Evolutionary conservation across 2,113 vertebrate genomes (phyloP), one percentile per base, ranked within the genome.

Genomic region (Cottus gobio): DNA sequence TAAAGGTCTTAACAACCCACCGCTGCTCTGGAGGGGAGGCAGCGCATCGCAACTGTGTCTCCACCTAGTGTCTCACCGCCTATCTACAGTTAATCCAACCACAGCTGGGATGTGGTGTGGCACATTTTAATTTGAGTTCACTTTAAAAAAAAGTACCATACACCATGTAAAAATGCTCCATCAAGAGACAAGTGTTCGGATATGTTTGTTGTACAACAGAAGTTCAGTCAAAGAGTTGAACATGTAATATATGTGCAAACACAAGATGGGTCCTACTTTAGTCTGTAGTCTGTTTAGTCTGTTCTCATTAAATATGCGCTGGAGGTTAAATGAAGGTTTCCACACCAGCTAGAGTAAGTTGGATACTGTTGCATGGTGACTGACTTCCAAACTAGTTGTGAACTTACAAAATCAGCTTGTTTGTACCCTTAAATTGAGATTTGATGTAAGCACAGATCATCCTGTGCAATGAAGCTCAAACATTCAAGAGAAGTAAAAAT

Each of bases 21-120:
- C 2, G 57, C 18, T 54, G 70, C 67, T 57, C 5, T 22, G 28
- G 12, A 31, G 57, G 48, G 5, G 52, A 86, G 30, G 67, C 18
- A 28, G 44, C 4, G 15, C 10, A 5, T 46, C 58, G 62, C 10
- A 42, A 64, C 67, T 72, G 61, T 83, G 52, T 24, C 76, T 84
- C 93, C 91, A 90, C 71, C 92, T 91, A 88, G 88, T 90, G 92
- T 82, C 73, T 73, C 24, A 2, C 30, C 61, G 20, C 37, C 36
- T 34, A 22, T 48, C 58, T 69, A 56, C 72, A 71, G 8, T 34
- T 0, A 31, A 7, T 50, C 18, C 46, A 46, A 46, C 10, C 26
- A 22, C 28, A n/a, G 68, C 26, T 37, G 7, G 1, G 37, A 68
- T 28, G 36, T 61, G n/a, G 2, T 22, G 44, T 50, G 52, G 20